A percentile compares a stretch with the other conserved stretches of the same genome.
phyloP scores from a whole-genome alignment of 2,797 vertebrate species.

The Diplodus sargus region DNA sequence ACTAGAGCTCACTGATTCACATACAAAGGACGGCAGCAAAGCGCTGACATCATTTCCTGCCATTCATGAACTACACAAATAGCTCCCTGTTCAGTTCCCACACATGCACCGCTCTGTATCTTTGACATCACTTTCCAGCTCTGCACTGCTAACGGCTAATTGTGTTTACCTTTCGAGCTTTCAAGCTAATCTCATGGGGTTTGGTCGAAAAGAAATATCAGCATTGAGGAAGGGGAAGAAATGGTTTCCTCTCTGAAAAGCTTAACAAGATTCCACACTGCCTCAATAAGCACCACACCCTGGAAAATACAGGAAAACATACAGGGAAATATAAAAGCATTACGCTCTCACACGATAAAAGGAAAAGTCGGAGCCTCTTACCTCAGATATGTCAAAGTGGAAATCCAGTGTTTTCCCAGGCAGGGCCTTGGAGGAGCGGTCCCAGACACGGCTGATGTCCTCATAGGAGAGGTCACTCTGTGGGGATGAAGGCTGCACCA shows the following conservation, averaged over 20 bases:
- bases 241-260: slow-evolving; percentile 62
- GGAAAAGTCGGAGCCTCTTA: slow-evolving; percentile 59
- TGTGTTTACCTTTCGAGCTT: slow-evolving; percentile 74
- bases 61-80: slow-evolving; percentile 86
- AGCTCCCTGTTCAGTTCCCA: slow-evolving; percentile 85
- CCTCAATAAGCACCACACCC: slow-evolving; percentile 72
- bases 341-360: slow-evolving; percentile 16
- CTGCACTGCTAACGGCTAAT: slow-evolving; percentile 50
- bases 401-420: slow-evolving; percentile 96
- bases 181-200: slow-evolving; percentile 67
- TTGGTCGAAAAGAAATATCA: slow-evolving; percentile 65
- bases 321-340: slow-evolving; percentile 33
- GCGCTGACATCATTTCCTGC: slow-evolving; percentile 87
- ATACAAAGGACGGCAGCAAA: slow-evolving; percentile 74
- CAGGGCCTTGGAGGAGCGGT: slow-evolving; percentile 91
- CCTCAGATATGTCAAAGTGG: slow-evolving; percentile 96
- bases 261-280: slow-evolving; percentile 49
- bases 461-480: slow-evolving; percentile 89
- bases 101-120: slow-evolving; percentile 67
- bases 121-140: slow-evolving; percentile 63
- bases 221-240: slow-evolving; percentile 65
- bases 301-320: slow-evolving; percentile 62
- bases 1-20: slow-evolving; percentile 62
- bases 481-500: slow-evolving; percentile 90
- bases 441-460: slow-evolving; percentile 92